Evolutionary conservation across 2,797 vertebrate species (phyloP).

Genomic region (Coregonus sp.): DNA sequence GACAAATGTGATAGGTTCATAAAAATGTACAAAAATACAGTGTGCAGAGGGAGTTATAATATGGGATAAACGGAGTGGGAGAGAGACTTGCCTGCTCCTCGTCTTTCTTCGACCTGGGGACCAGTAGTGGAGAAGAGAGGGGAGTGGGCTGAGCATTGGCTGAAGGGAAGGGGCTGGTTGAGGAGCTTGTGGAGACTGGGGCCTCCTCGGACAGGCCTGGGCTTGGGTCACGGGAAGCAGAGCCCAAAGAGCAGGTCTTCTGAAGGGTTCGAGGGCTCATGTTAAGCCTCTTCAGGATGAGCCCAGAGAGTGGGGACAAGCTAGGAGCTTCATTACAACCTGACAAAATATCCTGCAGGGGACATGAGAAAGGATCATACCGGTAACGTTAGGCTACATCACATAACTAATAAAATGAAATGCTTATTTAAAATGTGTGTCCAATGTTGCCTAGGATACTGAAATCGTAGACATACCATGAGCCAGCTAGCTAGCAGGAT

Average conservation of each 20-base stretch:
- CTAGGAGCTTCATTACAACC: slow-evolving; percentile 64
- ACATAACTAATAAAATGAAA: too few species aligned
- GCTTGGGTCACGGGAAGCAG: slow-evolving; percentile 50
- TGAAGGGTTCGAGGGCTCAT: slow-evolving; percentile 31
- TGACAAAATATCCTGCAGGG: slow-evolving; percentile 68
- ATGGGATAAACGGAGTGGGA: neutral
- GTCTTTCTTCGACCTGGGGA: slow-evolving; percentile 18
- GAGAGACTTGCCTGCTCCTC: slow-evolving; percentile 44
- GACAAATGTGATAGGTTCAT: neutral
- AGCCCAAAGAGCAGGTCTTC: slow-evolving; percentile 47
- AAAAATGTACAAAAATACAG: too few species aligned
- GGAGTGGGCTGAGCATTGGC: neutral
- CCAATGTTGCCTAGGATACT: too few species aligned
- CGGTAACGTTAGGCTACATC: too few species aligned
- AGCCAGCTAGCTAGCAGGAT: too few species aligned
- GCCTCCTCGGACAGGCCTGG: slow-evolving; percentile 49
- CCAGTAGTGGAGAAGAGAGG: too few species aligned
- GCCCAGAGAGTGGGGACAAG: slow-evolving; percentile 63
- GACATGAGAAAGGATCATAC: too few species aligned
- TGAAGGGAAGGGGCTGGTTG: slow-evolving; percentile 44
- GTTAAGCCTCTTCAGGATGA: slow-evolving; percentile 64
- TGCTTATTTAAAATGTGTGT: too few species aligned
- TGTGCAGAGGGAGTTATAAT: neutral
- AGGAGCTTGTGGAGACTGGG: slow-evolving; percentile 42
- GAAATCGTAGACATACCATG: too few species aligned